Base-by-base conservation (phyloP, 2,113 vertebrate species). In the Malurus elegans region DNA sequence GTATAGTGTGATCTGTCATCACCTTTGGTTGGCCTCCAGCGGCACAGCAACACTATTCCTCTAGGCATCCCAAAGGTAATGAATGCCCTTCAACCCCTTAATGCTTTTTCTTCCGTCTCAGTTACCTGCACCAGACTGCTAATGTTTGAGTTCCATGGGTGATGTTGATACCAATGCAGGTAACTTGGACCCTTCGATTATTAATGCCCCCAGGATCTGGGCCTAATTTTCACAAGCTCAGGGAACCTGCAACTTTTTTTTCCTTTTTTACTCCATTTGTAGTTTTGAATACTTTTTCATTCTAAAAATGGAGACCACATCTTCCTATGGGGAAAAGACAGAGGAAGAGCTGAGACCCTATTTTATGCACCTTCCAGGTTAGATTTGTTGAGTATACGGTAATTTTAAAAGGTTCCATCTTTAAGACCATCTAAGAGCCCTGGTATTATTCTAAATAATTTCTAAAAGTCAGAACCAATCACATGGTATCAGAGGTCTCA, bases 21-120 rank as follows among this genome's bases (percentile, higher is more conserved):
- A 98, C 92, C 99, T 98, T 97, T 98, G 98, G 95, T 98, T 98
- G 86, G 98, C 98, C 92, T 99, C 98, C 95, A 98, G 85, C 32
- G 98, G 96, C 98, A 98, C 97, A 47, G 98, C 98, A 90, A 99
- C 98, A 12, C 98, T 99, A 98, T 98, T 99, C 98, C 98, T 98
- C 96, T 98, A 98, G 42, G 98, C 97, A 75, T 98, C 98, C 25
- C 98, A 99, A 91, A 99, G 98, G 85, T 98, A 97, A 51, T 98
- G 88, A 88, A 79, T 98, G 97, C 66, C 98, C 98, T 72, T 98
- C 98, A 51, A 80, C 98, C 97, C 98, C 97, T 97, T 98, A 98
- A 96, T 99, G 98, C 67, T 98, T 98, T 83, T 99, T 97, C 96
- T 99, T 99, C 96, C 98, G 82, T 57, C 51, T 98, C 97, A 61